Evolutionary conservation across 2,888 invertebrate genomes (phyloP).

Genomic region (Agonopterix heracliana): DNA sequence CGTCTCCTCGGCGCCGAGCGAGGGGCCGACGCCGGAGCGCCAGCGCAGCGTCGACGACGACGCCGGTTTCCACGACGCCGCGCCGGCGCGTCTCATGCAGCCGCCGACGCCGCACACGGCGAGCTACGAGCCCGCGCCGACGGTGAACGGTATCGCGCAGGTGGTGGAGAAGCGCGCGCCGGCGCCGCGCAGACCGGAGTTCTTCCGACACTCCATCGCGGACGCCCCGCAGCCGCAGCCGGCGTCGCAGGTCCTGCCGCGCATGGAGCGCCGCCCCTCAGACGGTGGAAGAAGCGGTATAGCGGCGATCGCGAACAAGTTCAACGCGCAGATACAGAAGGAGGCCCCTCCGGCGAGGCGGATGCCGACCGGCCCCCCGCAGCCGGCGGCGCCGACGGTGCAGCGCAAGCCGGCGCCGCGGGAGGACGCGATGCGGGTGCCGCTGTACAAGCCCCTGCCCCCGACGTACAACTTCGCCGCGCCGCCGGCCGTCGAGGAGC

Average conservation of each 20-base stretch:
- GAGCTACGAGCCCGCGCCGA: slow-evolving; percentile 38
- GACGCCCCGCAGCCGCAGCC: slow-evolving; percentile 26
- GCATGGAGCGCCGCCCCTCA: slow-evolving; percentile 42
- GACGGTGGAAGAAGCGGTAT: slow-evolving; percentile 48
- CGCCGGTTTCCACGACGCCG: slow-evolving; percentile 42
- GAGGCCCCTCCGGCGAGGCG: slow-evolving; percentile 24
- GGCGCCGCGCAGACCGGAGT: slow-evolving; percentile 45
- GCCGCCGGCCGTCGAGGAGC: slow-evolving; percentile 46
- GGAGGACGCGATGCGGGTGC: slow-evolving; percentile 21
- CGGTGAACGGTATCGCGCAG: slow-evolving; percentile 32
- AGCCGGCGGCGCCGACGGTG: slow-evolving; percentile 2
- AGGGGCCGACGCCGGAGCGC: slow-evolving; percentile 45
- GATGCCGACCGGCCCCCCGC: slow-evolving; percentile 11
- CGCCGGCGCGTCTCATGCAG: slow-evolving; percentile 37
- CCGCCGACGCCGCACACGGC: slow-evolving; percentile 30
- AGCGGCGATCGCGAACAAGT: slow-evolving; percentile 60
- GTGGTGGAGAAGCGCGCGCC: slow-evolving; percentile 45
- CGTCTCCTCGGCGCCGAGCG: slow-evolving; percentile 42
- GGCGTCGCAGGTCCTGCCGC: slow-evolving; percentile 12
- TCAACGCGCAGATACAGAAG: slow-evolving; percentile 43
- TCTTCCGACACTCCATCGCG: slow-evolving; percentile 60
- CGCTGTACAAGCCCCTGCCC: slow-evolving; percentile 55
- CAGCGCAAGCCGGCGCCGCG: slow-evolving; percentile 2
- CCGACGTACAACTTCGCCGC: slow-evolving; percentile 65
- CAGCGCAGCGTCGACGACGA: slow-evolving; percentile 45